Percentiles rank a stretch among this genome's conserved stretches.
phyloP scores from a whole-genome alignment of 2,797 vertebrate genomes.

The Gymnopithys bicolor region DNA sequence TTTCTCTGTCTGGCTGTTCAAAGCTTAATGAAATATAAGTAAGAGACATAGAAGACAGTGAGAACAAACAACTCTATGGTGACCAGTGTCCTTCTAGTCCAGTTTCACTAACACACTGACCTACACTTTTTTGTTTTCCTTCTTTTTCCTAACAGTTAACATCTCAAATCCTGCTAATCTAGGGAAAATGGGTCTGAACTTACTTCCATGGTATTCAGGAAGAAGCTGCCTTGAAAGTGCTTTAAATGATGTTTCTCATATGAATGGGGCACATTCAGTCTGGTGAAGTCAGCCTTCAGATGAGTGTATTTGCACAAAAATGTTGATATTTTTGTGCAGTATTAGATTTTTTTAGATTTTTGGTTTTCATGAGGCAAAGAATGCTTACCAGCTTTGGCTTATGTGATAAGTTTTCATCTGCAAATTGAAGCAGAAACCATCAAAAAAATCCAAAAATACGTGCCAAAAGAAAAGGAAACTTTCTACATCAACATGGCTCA shows the following conservation, averaged over 20 bases:
- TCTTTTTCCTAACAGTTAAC: background rate
- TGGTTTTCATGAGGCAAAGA: background rate
- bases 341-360: background rate
- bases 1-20: background rate
- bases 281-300: background rate
- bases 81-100: background rate
- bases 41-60: background rate
- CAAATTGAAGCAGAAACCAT: background rate
- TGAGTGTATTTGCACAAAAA: background rate
- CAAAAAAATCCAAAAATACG: background rate
- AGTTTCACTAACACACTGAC: background rate
- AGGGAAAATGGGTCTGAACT: background rate
- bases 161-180: background rate
- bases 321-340: background rate
- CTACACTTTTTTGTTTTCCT: background rate
- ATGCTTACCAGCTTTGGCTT: background rate
- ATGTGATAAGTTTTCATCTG: background rate
- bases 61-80: background rate
- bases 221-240: background rate
- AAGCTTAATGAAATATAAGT: background rate
- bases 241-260: background rate
- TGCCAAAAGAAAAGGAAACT: background rate
- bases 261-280: background rate
- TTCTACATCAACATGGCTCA: background rate
- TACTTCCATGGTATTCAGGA: background rate